phyloP scores from a whole-genome alignment of 2,888 invertebrate genomes.

The Panzeria rudis region DNA sequence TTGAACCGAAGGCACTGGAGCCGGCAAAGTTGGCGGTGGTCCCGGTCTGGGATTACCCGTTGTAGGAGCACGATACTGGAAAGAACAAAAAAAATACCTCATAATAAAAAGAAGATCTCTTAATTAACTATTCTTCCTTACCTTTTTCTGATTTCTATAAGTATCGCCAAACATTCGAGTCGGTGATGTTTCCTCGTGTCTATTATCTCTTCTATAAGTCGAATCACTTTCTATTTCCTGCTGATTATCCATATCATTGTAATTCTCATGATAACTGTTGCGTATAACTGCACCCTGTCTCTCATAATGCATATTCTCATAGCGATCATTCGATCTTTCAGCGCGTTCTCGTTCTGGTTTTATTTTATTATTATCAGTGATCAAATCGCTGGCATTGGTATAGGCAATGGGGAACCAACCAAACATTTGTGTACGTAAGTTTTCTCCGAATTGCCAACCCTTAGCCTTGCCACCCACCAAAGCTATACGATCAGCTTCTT shows the following conservation, averaged over 20 bases:
- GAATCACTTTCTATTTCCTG: slow-evolving; percentile 78
- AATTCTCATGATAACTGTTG: slow-evolving; percentile 79
- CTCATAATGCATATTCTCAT: slow-evolving; percentile 81
- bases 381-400: slow-evolving; percentile 88
- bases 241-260: slow-evolving; percentile 75
- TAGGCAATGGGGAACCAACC: slow-evolving; percentile 99
- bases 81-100: not conserved
- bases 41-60: slow-evolving; percentile 86
- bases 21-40: slow-evolving; percentile 89
- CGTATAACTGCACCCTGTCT: slow-evolving; percentile 74
- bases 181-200: slow-evolving; percentile 84
- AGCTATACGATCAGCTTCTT: slow-evolving; percentile 94
- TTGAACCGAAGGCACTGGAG: slow-evolving; percentile 87
- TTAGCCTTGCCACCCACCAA: slow-evolving; percentile 95
- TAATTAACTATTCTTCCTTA: slow-evolving; percentile 28
- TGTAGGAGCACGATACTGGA: slow-evolving; percentile 85
- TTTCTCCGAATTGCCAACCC: slow-evolving; percentile 99
- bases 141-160: slow-evolving; percentile 84
- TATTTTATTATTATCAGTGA: slow-evolving; percentile 71
- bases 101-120: not conserved
- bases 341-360: slow-evolving; percentile 73
- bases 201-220: slow-evolving; percentile 77
- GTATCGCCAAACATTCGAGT: slow-evolving; percentile 91
- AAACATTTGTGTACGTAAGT: slow-evolving; percentile 93
- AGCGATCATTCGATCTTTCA: slow-evolving; percentile 76